Evolutionary conservation across 2,797 vertebrate genomes (phyloP), one percentile per base, ranked within the genome.

Genomic region (Pitangus sulphuratus): DNA sequence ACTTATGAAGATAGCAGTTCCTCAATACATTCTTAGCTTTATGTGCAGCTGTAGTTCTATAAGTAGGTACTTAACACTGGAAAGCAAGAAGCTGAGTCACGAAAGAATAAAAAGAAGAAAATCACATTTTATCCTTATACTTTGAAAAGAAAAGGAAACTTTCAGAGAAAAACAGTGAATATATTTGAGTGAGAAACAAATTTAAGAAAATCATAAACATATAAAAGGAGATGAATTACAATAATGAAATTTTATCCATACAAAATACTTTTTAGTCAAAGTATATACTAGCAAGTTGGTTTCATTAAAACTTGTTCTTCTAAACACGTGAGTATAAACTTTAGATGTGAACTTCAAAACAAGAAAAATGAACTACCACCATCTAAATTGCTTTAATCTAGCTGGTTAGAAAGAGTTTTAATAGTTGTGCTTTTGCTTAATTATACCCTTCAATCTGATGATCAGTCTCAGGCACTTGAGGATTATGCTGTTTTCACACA

Each of bases 261-360:
- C 22, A 87, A 91, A 85, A 58, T 82, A 76, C 22, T 62, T 89
- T 75, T 65, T 14, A 62, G 25, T 65, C 40, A 53, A 40, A 80
- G 11, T 64, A 26, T 37, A 21, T 44, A 13, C 4, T 25, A 68
- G n/a, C 64, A 78, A 31, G 24, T 30, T 72, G 6, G 1, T 68
- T 91, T 89, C 79, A 76, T 82, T 86, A 56, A 89, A 65, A 20
- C 39, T 51, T 86, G 5, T 57, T 77, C 51, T 75, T 51, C 28
- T 87, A 56, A 82, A 39, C 6, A 15, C 53, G 2, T 69, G 62
- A 77, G 11, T 70, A n/a, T 60, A 39, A 84, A 84, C 25, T 68
- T 88, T 65, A 84, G 79, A 74, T 90, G 61, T 13, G 87, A 83
- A 89, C 42, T 87, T 92, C 78, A 93, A 89, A 94, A 69, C 47